Percentiles rank a stretch among this genome's conserved stretches.
Evolutionary conservation across 2,113 vertebrate genomes (phyloP).

Genomic region (Anhinga rufa): DNA sequence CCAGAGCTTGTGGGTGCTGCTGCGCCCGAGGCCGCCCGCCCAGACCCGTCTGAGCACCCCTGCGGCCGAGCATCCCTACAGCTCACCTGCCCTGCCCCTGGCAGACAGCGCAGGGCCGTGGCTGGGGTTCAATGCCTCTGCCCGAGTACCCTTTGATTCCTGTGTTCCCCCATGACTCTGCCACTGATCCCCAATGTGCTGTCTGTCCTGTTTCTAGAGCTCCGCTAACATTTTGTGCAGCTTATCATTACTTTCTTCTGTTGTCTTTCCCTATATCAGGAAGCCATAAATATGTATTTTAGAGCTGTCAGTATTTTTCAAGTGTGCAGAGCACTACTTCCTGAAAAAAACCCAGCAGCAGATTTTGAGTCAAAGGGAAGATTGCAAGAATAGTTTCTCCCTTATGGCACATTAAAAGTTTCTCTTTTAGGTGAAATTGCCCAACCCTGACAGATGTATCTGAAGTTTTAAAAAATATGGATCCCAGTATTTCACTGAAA

Average conservation of each 20-base stretch:
- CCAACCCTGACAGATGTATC: slow-evolving; percentile 48
- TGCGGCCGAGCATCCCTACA: not conserved
- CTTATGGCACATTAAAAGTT: slow-evolving; percentile 50
- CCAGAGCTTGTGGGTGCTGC: not conserved
- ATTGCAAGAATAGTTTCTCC: slow-evolving; percentile 57
- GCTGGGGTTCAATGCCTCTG: not conserved
- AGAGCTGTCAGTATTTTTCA: not conserved
- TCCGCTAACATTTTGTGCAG: not conserved
- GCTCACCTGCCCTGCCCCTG: not conserved
- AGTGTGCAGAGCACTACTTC: not conserved
- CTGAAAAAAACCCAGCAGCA: slow-evolving; percentile 45
- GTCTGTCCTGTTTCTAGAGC: not conserved
- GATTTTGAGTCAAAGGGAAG: slow-evolving; percentile 58
- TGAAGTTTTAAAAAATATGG: slow-evolving; percentile 37
- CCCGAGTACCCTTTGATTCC: not conserved
- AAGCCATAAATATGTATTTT: slow-evolving; percentile 56
- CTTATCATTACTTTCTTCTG: not conserved
- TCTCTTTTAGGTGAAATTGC: slow-evolving; percentile 30
- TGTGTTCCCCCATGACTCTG: not conserved
- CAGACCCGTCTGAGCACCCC: not conserved
- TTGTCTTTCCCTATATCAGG: slow-evolving; percentile 38
- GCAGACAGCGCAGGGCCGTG: not conserved
- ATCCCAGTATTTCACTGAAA: slow-evolving; percentile 12
- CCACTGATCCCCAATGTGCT: not conserved
- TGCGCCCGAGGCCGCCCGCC: not conserved